phyloP scores from a whole-genome alignment of 1,140 invertebrate genomes.

The Metaphire vulgaris region DNA sequence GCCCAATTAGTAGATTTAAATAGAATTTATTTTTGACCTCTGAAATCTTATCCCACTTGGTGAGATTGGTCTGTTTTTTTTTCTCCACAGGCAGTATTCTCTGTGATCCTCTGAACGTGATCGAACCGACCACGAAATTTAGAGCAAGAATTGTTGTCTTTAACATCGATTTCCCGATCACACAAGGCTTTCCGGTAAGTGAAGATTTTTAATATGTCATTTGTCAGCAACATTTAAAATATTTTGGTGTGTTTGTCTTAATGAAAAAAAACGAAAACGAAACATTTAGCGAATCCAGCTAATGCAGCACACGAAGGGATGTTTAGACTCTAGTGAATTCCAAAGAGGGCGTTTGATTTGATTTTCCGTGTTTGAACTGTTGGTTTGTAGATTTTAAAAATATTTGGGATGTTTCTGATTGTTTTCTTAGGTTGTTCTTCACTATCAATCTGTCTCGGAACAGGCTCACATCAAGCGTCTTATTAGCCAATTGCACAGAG shows the following conservation, averaged over 20 bases:
- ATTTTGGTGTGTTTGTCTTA: constrained; percentile 3
- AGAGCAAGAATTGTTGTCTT: constrained; percentile 89
- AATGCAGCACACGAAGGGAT: background rate
- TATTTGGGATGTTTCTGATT: background rate
- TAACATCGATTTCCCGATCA: constrained; percentile 82
- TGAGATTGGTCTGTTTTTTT: background rate
- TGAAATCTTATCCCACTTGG: too few species aligned
- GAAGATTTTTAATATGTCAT: too few species aligned
- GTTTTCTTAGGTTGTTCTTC: constrained; percentile 64
- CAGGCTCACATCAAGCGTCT: constrained; percentile 80
- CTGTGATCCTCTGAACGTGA: constrained; percentile 70
- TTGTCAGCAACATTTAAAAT: too few species aligned
- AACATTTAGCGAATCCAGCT: background rate
- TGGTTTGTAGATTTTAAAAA: background rate
- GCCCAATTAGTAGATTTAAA: too few species aligned
- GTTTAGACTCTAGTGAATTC: background rate
- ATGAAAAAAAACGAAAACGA: background rate
- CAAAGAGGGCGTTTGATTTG: background rate
- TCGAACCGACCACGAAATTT: constrained; percentile 71
- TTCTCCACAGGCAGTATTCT: constrained; percentile 57
- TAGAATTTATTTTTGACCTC: too few species aligned
- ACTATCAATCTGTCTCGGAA: constrained; percentile 83
- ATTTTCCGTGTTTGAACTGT: background rate
- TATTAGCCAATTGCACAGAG: constrained; percentile 77
- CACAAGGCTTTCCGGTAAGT: constrained; percentile 73